phyloP scores from a whole-genome alignment of 1,140 invertebrate species.

The Drosophila lini region DNA sequence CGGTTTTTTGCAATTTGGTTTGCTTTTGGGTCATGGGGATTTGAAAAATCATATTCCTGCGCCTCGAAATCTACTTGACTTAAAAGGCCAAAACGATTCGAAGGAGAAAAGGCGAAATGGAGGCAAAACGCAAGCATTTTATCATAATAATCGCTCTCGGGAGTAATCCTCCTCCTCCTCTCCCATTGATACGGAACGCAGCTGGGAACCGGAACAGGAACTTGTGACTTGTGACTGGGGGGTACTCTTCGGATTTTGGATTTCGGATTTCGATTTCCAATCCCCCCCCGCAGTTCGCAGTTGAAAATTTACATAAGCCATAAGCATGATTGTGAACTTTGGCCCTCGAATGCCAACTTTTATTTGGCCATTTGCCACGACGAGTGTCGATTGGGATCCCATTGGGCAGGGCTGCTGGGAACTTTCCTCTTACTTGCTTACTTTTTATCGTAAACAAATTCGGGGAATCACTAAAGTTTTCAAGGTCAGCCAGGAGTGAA shows the following conservation, averaged over 20 bases:
- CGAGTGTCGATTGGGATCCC: constrained; percentile 68
- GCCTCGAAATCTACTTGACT: constrained; percentile 45
- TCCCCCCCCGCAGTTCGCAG: neutral
- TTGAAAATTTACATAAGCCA: constrained; percentile 70
- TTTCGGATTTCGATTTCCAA: constrained; percentile 28
- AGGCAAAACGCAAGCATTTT: constrained; percentile 65
- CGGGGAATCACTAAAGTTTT: constrained; percentile 61
- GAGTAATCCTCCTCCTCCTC: constrained; percentile 35
- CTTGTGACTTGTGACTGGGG: constrained; percentile 27
- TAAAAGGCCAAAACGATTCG: constrained; percentile 38
- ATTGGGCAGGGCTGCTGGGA: constrained; percentile 45
- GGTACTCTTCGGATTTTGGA: constrained; percentile 9
- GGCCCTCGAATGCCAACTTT: constrained; percentile 59
- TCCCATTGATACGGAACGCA: constrained; percentile 41
- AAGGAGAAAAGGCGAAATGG: constrained; percentile 14
- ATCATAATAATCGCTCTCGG: constrained; percentile 81
- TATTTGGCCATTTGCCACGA: constrained; percentile 50
- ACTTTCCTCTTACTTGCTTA: constrained; percentile 35
- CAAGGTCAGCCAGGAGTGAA: constrained; percentile 32
- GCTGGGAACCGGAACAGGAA: constrained; percentile 52
- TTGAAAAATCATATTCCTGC: constrained; percentile 38
- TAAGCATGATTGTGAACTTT: constrained; percentile 75
- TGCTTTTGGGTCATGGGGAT: neutral
- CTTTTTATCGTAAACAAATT: constrained; percentile 75
- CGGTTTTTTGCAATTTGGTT: constrained; percentile 28